These are phyloP conservation scores for Helostoma temminkii DNA, from an alignment of 2,797 vertebrate genomes.

Conservation along the genomic window DNA sequence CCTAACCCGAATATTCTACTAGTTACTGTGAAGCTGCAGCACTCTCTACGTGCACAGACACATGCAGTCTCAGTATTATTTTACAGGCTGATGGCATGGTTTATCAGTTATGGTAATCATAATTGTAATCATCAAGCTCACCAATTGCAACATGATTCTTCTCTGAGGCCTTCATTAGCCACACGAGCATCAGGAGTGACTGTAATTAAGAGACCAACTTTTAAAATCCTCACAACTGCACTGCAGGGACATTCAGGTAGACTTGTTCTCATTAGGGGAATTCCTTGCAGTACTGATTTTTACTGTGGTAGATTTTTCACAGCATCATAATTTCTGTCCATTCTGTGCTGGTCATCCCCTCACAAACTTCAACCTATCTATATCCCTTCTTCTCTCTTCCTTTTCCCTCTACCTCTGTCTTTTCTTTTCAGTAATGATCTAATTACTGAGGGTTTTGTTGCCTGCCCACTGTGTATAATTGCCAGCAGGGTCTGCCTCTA, in stretches of 20 bases:
- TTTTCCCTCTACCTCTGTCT: constrained; percentile 40
- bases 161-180: constrained; percentile 43
- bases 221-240: constrained; percentile 33
- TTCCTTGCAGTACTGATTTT: constrained; percentile 21
- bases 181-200: constrained; percentile 27
- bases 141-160: constrained; percentile 20
- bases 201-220: constrained; percentile 61
- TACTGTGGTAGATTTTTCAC: neutral
- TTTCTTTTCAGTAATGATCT: constrained; percentile 65
- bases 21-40: constrained; percentile 13
- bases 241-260: constrained; percentile 42
- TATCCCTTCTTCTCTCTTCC: neutral
- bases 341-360: constrained; percentile 5
- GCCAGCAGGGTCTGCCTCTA: constrained; percentile 66
- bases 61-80: neutral
- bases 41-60: neutral
- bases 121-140: constrained; percentile 15
- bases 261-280: constrained; percentile 53
- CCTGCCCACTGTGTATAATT: constrained; percentile 77
- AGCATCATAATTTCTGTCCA: constrained; percentile 11
- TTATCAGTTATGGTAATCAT: constrained; percentile 37
- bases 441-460: constrained; percentile 78
- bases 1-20: constrained; percentile 37
- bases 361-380: neutral
- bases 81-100: constrained; percentile 19